Evolutionary conservation across 2,888 invertebrate species (phyloP), one percentile per base, ranked within the genome.

Genomic region (Mamestra brassicae): DNA sequence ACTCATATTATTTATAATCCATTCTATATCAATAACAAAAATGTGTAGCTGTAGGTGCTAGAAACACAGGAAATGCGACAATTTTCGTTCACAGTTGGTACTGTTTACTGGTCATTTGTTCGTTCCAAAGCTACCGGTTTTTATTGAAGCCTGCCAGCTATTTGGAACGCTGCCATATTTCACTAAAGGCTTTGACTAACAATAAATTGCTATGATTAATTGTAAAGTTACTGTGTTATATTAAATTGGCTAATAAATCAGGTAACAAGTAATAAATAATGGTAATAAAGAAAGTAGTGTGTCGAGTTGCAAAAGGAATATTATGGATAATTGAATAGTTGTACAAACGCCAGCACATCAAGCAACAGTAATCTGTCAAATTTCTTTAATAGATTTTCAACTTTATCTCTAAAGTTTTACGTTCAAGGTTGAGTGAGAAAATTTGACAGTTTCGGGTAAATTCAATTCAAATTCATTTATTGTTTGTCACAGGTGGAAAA

Each of bases 151-250:
- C 50, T 8, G 34, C 34, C 60, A n/a, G 50, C 13, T 60, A 38
- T 57, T 80, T 83, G 80, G 83, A 67, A 60, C 55, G 34, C 13
- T 52, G 79, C 80, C 83, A 78, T 64, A 61, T 77, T 82, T 47
- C n/a, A 13, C n/a, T 34, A 76, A 64, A 65, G 52, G 47, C n/a
- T 65, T 61, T 62, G 38, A 47, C 38, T 54, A 8, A 42, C 15
- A 55, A 63, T 67, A 64, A 17, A 60, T 50, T 45, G 38, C 13
- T 65, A 11, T 66, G 52, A 26, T 65, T 54, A 47, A 55, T 63
- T 66, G 69, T 45, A 6, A 62, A 77, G 11, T 50, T 34, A 42
- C 47, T 47, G 47, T 64, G 17, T 50, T 34, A 38, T 11, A n/a
- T 7, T 36, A 57, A 45, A 34, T 5, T 26, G 17, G 13, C 11